These are phyloP conservation scores for Herpetotheres cachinnans DNA, from an alignment of 2,113 vertebrate species.

Conservation along the genomic window DNA sequence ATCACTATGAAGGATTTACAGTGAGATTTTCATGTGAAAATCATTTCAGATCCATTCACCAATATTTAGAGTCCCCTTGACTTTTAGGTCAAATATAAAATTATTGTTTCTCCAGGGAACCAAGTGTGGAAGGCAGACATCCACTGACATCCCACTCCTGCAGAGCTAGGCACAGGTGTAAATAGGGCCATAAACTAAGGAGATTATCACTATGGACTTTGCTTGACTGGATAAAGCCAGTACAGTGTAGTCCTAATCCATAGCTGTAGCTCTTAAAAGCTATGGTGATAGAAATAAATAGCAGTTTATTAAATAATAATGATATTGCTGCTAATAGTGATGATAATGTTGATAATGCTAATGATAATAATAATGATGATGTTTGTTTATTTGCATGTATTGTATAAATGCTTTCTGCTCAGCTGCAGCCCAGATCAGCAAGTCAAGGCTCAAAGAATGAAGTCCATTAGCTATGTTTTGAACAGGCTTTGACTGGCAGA, in stretches of 20 bases:
- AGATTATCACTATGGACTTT: neutral
- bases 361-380: neutral
- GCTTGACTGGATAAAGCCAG: neutral
- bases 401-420: neutral
- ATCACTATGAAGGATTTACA: constrained; percentile 25
- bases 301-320: neutral
- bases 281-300: neutral
- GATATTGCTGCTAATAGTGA: neutral
- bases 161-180: neutral
- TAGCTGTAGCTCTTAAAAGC: neutral
- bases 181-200: neutral
- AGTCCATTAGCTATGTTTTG: neutral
- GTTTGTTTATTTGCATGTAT: neutral
- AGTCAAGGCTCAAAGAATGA: neutral
- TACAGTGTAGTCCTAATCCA: neutral
- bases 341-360: neutral
- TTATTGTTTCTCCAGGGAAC: neutral
- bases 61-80: neutral
- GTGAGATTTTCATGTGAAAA: neutral
- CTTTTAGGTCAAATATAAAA: neutral
- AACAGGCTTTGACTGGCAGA: neutral
- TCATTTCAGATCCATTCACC: neutral
- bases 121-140: neutral
- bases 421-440: neutral
- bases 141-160: neutral